These are phyloP conservation scores for Aculops lycopersici DNA, from an alignment of 1,140 invertebrate genomes.

Conservation along the genomic window DNA sequence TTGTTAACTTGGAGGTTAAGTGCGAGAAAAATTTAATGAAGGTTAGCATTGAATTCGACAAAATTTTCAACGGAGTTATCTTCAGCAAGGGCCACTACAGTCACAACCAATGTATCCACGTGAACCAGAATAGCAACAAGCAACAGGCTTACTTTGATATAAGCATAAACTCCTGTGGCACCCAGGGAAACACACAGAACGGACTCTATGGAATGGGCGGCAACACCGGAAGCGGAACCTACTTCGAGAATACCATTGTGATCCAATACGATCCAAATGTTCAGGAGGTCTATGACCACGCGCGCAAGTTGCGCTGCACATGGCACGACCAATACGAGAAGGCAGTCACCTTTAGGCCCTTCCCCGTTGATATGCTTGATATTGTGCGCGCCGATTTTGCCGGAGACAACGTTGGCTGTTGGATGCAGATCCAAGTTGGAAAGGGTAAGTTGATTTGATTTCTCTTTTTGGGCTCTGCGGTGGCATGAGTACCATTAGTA, in stretches of 20 bases:
- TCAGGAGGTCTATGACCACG: conserved; percentile 84
- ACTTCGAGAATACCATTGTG: conserved; percentile 75
- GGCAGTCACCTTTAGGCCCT: conserved; percentile 65
- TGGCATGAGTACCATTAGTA: neutral
- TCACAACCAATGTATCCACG: conserved; percentile 53
- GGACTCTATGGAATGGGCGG: conserved; percentile 8
- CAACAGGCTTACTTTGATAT: conserved; percentile 65
- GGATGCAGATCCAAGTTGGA: conserved; percentile 25
- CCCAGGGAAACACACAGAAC: conserved; percentile 35
- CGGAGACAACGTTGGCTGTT: conserved; percentile 65
- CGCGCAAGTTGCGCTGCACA: conserved; percentile 55
- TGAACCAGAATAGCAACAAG: conserved; percentile 55
- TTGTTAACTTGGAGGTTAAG: conserved; percentile 13
- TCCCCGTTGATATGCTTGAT: conserved; percentile 77
- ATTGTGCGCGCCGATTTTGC: conserved; percentile 69
- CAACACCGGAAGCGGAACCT: conserved; percentile 57
- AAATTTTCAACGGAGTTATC: conserved; percentile 14
- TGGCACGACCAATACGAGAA: conserved; percentile 90
- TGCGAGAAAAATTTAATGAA: conserved; percentile 15
- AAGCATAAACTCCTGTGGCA: conserved; percentile 58
- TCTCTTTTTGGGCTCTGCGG: neutral
- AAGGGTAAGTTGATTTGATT: conserved; percentile 43
- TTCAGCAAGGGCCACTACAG: conserved; percentile 27
- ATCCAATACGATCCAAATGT: conserved; percentile 76
- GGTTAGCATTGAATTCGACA: conserved; percentile 14